Evolutionary conservation across 2,797 vertebrate species (phyloP).

Genomic region (Chiroxiphia lanceolata): DNA sequence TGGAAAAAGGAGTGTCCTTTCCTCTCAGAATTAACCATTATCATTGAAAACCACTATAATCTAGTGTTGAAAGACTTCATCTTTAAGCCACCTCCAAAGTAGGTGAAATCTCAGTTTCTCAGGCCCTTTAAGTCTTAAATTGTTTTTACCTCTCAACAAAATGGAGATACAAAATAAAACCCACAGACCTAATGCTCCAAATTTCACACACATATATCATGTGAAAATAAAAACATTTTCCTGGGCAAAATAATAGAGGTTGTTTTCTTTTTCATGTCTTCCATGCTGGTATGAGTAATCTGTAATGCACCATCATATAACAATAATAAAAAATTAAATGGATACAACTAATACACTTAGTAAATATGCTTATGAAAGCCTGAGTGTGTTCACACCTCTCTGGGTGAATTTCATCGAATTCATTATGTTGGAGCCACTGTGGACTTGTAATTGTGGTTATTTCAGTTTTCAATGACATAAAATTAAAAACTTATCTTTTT

Average conservation of each 20-base stretch:
- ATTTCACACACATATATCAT: constrained; percentile 1
- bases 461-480: neutral
- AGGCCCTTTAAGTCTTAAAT: neutral
- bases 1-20: neutral
- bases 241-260: neutral
- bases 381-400: neutral
- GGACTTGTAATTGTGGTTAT: neutral
- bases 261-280: neutral
- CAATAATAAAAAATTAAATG: neutral
- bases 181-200: constrained; percentile 20
- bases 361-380: neutral
- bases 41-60: neutral
- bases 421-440: neutral
- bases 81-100: neutral
- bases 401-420: neutral
- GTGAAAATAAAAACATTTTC: neutral
- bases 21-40: neutral
- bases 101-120: neutral
- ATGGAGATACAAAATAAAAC: constrained; percentile 29
- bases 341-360: neutral
- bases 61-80: neutral
- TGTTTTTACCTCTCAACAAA: constrained; percentile 40
- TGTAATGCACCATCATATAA: neutral
- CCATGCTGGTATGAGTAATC: neutral
- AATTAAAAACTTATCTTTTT: neutral